Evolutionary conservation across 2,888 invertebrate genomes (phyloP), one percentile per base, ranked within the genome.

Genomic region (Drosophila lacicola): DNA sequence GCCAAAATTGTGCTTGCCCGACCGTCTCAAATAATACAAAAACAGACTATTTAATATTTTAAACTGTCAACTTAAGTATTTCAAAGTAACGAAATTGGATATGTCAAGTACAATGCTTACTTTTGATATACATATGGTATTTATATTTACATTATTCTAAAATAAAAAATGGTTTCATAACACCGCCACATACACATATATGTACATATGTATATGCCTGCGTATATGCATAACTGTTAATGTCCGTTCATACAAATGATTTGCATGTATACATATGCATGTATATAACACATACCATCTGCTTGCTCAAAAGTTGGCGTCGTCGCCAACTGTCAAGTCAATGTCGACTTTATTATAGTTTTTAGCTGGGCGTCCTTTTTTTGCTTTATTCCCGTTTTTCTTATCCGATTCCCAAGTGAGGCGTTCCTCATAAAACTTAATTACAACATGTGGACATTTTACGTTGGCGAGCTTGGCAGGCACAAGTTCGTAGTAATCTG

Each of bases 351-450:
- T 5, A 11, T 19, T 44, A 10, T 14, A 0, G 13, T 8, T n/a
- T 19, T 36, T 36, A 13, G 17, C 0, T 10, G n/a, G 4, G 11
- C 53, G 29, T n/a, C 0, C 0, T 3, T 4, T 19, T 1, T 25
- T 11, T 6, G 6, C 0, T 9, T 37, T 25, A 0, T 29, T 19
- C 4, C 9, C 36, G 9, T 13, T 29, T 2, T 39, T 75, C 21
- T 86, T 80, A 60, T 53, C n/a, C 10, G 91, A 95, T 90, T 97
- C 96, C 98, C 98, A 98, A 13, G 97, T 97, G n/a, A 98, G 94
- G 76, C 98, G 93, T 90, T 97, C 97, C 91, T 98, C 97, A 85
- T 98, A 98, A 91, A 98, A 98, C 90, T 96, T 95, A 70, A 98
- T 98, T 0, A 98, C 98, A 51, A 97, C 95, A 91, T 97, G 97